phyloP scores from a whole-genome alignment of 2,113 vertebrate genomes.

The Oreochromis aureus region DNA sequence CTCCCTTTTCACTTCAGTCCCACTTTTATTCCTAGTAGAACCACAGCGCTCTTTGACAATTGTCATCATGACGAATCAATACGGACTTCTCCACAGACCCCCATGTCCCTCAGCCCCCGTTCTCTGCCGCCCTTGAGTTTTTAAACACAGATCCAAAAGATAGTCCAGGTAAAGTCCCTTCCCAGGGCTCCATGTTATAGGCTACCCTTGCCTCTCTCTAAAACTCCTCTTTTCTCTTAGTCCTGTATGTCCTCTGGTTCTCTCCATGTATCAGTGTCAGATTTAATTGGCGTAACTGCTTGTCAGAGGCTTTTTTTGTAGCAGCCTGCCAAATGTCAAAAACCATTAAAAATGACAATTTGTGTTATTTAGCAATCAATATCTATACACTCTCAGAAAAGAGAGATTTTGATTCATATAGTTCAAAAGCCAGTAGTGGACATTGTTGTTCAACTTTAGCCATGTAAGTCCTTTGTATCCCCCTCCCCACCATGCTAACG shows the following conservation, averaged over 20 bases:
- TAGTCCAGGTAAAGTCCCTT: conserved; percentile 34
- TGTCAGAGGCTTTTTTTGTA: not conserved
- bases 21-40: conserved; percentile 43
- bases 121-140: conserved; percentile 38
- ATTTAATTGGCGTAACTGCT: not conserved
- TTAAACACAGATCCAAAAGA: conserved; percentile 44
- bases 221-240: not conserved
- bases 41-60: conserved; percentile 53
- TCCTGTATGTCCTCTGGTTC: not conserved
- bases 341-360: not conserved
- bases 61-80: conserved; percentile 67
- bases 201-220: not conserved
- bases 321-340: not conserved
- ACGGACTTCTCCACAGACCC: conserved; percentile 33
- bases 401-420: not conserved
- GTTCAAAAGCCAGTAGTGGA: not conserved
- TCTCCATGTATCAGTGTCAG: not conserved
- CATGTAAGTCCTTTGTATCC: not conserved
- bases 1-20: conserved; percentile 44
- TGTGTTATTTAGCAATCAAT: not conserved
- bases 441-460: not conserved
- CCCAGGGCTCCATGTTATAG: conserved; percentile 6
- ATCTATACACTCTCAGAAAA: not conserved
- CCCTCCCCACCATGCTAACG: not conserved
- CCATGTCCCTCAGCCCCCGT: not conserved